Evolutionary conservation across 2,797 vertebrate genomes (phyloP).

Genomic region (Eospalax fontanierii): DNA sequence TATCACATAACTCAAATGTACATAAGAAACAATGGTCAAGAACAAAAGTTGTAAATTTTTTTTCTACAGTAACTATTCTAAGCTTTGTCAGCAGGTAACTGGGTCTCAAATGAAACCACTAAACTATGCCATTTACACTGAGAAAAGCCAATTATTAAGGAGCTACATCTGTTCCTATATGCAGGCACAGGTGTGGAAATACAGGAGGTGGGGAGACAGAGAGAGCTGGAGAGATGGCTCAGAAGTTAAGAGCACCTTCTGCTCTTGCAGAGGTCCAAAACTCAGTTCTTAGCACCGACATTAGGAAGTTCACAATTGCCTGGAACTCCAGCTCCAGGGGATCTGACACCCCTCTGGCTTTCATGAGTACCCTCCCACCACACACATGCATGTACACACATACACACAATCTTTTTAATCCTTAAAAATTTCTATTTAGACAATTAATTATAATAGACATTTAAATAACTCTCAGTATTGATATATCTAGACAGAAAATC

Average conservation of each 20-base stretch:
- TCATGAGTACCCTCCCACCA: not conserved
- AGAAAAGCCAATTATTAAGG: not conserved
- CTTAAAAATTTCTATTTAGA: not conserved
- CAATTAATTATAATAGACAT: constrained; percentile 26
- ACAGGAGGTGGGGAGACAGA: not conserved
- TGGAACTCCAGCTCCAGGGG: not conserved
- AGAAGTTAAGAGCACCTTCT: not conserved
- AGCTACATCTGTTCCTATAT: constrained; percentile 1
- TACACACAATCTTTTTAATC: not conserved
- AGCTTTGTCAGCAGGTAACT: not conserved
- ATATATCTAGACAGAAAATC: constrained; percentile 31
- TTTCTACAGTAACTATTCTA: constrained; percentile 56
- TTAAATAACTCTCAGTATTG: constrained; percentile 8
- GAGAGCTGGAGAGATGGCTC: not conserved
- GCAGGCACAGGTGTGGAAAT: not conserved
- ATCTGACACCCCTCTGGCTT: not conserved
- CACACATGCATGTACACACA: no score
- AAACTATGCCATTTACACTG: not conserved
- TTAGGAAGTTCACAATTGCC: not conserved
- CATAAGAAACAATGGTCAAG: constrained; percentile 2
- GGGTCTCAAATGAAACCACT: not conserved
- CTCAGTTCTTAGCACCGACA: not conserved
- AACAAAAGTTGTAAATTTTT: constrained; percentile 6
- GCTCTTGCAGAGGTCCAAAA: not conserved
- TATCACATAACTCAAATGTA: not conserved